Base-by-base conservation (phyloP, 2,888 invertebrate genomes). In the Vanessa cardui region DNA sequence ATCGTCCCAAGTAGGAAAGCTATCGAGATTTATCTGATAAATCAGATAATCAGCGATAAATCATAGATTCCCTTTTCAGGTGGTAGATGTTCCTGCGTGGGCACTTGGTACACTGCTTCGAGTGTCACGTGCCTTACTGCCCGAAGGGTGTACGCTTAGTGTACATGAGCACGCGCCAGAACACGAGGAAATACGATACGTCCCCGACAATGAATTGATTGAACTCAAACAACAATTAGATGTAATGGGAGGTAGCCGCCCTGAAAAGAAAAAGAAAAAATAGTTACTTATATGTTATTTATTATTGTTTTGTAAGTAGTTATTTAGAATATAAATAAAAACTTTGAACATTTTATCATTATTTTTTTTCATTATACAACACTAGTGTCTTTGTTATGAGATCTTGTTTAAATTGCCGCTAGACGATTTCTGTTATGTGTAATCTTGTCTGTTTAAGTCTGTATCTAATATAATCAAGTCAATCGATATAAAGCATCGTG, bases 201-300 rank as follows among this genome's bases (percentile, higher is more conserved):
- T 99, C 63, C 98, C 98, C 1, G 98, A 98, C 86, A 95, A 95
- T 76, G 96, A 97, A 81, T 91, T 98, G 3, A 78, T 95, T 3
- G 95, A 95, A 1, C 93, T 98, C 3, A 96, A 97, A 84, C 90
- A 94, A 50, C 95, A 97, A 83, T 89, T 98, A 15, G 94, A 95
- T 50, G 95, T 93, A 31, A 92, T 97, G 88, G 94, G 94, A 52
- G 94, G 94, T 46, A 89, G 94, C 21, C 89, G 87, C 31, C 78
- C 80, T 21, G 92, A 89, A 63, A 94, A 87, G 72, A 93, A 88
- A 77, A 90, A 83, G 80, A 88, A 77, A 76, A 85, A 79, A 66
- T 87, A 83, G 74, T 77, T 69, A 9, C 15, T 54, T 39, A 12
- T 12, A 16, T 6, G 3, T 45, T 39, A 50, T 61, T 52, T 21